Evolutionary conservation across 2,797 vertebrate genomes (phyloP), one percentile per base, ranked within the genome.

Genomic region (Cygnus olor): DNA sequence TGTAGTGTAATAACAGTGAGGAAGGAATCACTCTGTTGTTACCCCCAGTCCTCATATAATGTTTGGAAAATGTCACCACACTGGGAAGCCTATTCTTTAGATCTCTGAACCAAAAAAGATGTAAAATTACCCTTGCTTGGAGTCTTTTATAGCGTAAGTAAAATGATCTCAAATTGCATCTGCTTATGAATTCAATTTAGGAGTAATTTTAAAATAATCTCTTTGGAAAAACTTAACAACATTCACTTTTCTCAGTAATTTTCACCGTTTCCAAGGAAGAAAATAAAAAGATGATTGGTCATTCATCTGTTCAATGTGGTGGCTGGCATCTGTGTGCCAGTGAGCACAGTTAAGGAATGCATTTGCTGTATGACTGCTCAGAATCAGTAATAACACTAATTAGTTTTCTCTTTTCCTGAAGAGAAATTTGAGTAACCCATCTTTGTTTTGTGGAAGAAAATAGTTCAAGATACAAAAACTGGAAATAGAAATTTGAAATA

Each of bases 221-320:
- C 28, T 80, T 70, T 68, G 18, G 18, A 72, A 87, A 88, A 84
- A 54, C 36, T 63, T 66, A 65, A 63, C n/a, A 68, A 10, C 38
- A 51, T 92, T 87, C 47, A 80, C 72, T 94, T 90, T 94, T 91
- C 42, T 66, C 13, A 1, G 88, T 77, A 85, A 89, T 96, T 93
- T 91, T 93, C 72, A 69, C 71, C 2, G 2, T 88, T 96, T 95
- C 76, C 54, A 71, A 87, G 84, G 74, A 90, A 94, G 49, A 89
- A 96, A 96, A 94, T 90, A 64, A 87, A 85, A 82, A 69, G 22
- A 47, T 90, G 93, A 89, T 91, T 95, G 90, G 95, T 94, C 89
- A 89, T 93, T 94, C 90, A 85, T 88, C 88, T 94, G 61, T 94
- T 93, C 61, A 56, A 49, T 86, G 71, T 95, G 68, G 70, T 2